A percentile compares a stretch with the other conserved stretches of the same genome.
Evolutionary conservation across 1,140 invertebrate genomes (phyloP).

Genomic region (Procambarus clarkii): DNA sequence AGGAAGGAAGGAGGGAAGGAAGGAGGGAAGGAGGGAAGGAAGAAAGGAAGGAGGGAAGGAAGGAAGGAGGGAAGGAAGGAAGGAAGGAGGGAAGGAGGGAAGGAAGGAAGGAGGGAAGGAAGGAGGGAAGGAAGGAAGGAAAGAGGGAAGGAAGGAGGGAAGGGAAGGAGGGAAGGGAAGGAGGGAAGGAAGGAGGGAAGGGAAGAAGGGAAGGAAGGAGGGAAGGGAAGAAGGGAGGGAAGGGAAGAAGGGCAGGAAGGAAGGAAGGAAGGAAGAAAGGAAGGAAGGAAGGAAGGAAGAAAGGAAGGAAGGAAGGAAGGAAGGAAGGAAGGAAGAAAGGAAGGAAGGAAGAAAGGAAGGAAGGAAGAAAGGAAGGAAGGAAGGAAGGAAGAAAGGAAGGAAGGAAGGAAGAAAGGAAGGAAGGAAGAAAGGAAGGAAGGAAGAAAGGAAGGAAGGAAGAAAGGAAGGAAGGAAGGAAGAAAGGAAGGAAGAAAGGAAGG

Average conservation of each 20-base stretch:
- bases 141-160: too few relatives aligned
- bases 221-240: too few relatives aligned
- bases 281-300: not conserved
- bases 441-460: constrained; percentile 18
- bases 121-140: too few relatives aligned
- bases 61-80: not conserved
- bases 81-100: not conserved
- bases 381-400: constrained; percentile 3
- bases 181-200: too few relatives aligned
- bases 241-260: too few relatives aligned
- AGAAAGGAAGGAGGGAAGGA: not conserved
- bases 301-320: constrained; percentile 11
- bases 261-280: too few relatives aligned
- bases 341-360: constrained; percentile 3
- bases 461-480: constrained; percentile 30
- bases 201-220: too few relatives aligned
- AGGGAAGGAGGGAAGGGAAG: too few relatives aligned
- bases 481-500: not conserved
- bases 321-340: constrained; percentile 11
- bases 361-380: not conserved
- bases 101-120: not conserved
- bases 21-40: not conserved
- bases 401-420: constrained; percentile 17
- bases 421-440: constrained; percentile 16
- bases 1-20: not conserved